A percentile compares a stretch with the other conserved stretches of the same genome.
These are phyloP conservation scores for Cyclophora punctaria DNA, from an alignment of 2,888 invertebrate genomes.

Conservation along the genomic window DNA sequence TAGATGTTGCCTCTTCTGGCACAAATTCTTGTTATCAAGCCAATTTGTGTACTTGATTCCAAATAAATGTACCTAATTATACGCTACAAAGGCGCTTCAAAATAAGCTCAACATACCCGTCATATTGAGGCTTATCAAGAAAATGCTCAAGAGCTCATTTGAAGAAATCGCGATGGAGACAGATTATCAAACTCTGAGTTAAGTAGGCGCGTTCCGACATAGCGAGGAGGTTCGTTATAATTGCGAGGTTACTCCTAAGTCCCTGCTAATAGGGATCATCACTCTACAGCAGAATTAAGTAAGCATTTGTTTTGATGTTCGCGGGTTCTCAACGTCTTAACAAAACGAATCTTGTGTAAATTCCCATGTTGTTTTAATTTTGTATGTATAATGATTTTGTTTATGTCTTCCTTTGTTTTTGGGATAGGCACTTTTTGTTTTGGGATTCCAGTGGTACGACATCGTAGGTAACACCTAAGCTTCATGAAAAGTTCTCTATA, in stretches of 20 bases:
- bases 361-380: constrained; percentile 29
- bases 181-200: constrained; percentile 59
- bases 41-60: too few species aligned
- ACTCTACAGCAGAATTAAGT: constrained; percentile 59
- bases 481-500: too few species aligned
- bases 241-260: constrained; percentile 69
- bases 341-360: constrained; percentile 30
- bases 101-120: constrained; percentile 7
- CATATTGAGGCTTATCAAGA: constrained; percentile 20
- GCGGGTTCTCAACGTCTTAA: constrained; percentile 34
- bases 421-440: too few species aligned
- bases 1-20: too few species aligned
- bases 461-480: too few species aligned
- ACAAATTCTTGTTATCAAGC: too few species aligned
- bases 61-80: neutral
- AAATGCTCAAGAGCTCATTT: constrained; percentile 7
- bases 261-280: constrained; percentile 72
- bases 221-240: constrained; percentile 61
- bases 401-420: too few species aligned
- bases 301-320: constrained; percentile 70
- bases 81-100: too few species aligned
- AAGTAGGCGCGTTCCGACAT: constrained; percentile 45
- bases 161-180: constrained; percentile 37
- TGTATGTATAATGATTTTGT: constrained; percentile 12
- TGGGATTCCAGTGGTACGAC: too few species aligned